phyloP scores from a whole-genome alignment of 1,140 invertebrate species.

The Pogonognathellus flavescens region DNA sequence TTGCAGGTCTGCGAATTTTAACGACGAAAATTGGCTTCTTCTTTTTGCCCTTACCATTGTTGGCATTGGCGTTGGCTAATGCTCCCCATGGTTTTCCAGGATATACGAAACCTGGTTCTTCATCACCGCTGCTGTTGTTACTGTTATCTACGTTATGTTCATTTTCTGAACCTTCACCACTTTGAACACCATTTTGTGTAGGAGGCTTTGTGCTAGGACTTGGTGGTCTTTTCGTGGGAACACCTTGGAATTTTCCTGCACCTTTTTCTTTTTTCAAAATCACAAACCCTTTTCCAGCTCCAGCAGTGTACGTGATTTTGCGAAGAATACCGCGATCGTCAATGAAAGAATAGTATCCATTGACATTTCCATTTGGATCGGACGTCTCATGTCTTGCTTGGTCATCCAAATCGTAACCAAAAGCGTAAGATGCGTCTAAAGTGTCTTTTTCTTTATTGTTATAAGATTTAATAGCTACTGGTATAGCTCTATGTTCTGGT shows the following conservation, averaged over 20 bases:
- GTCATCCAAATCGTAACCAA: conserved; percentile 62
- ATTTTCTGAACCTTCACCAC: background rate
- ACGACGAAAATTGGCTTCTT: conserved; percentile 61
- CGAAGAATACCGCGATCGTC: conserved; percentile 63
- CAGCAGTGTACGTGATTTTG: conserved; percentile 66
- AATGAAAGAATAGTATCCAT: conserved; percentile 67
- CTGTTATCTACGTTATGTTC: background rate
- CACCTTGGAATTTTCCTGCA: background rate
- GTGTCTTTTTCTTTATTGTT: background rate
- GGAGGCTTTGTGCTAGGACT: background rate
- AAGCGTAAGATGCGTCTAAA: conserved; percentile 53
- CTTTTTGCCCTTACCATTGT: conserved; percentile 32
- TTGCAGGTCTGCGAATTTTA: conserved; percentile 56
- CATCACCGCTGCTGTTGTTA: background rate
- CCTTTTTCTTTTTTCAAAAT: conserved; percentile 59
- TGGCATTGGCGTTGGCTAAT: conserved; percentile 16
- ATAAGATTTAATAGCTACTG: background rate
- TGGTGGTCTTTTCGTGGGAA: background rate
- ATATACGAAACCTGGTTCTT: background rate
- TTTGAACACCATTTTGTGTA: background rate
- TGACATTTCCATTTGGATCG: conserved; percentile 67
- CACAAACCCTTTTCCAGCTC: conserved; percentile 66
- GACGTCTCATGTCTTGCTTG: conserved; percentile 66
- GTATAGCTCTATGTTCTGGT: background rate
- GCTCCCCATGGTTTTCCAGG: conserved; percentile 55